Evolutionary conservation across 2,113 vertebrate genomes (phyloP).

Genomic region (Paraplagusia blochii): DNA sequence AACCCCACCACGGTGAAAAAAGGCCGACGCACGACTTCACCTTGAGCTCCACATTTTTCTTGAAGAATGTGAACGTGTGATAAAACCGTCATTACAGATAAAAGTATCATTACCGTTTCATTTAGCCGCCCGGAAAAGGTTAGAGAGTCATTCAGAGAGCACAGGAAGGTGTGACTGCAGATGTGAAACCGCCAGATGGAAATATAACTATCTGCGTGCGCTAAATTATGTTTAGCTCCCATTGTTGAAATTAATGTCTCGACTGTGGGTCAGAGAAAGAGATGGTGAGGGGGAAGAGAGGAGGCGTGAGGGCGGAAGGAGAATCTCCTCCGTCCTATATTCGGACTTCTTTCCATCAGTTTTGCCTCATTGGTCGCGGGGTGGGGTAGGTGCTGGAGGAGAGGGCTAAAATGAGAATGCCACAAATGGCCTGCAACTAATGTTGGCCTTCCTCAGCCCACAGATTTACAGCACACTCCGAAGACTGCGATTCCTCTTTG

Average conservation of each 20-base stretch:
- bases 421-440: slow-evolving; percentile 75
- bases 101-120: slow-evolving; percentile 14
- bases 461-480: slow-evolving; percentile 55
- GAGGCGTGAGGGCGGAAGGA: slow-evolving; percentile 46
- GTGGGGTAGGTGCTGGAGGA: slow-evolving; percentile 60
- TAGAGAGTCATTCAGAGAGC: slow-evolving; percentile 4
- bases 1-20: slow-evolving; percentile 37
- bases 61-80: slow-evolving; percentile 18
- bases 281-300: slow-evolving; percentile 31
- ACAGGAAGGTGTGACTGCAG: slow-evolving; percentile 10
- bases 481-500: slow-evolving; percentile 37
- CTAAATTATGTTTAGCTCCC: slow-evolving; percentile 44
- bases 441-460: slow-evolving; percentile 62
- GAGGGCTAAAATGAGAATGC: slow-evolving; percentile 64
- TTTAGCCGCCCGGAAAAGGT: slow-evolving; percentile 19
- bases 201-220: slow-evolving; percentile 20
- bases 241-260: slow-evolving; percentile 34
- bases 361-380: slow-evolving; percentile 63
- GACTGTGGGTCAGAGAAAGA: slow-evolving; percentile 23
- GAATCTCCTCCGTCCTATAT: slow-evolving; percentile 37
- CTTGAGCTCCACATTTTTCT: slow-evolving; percentile 20
- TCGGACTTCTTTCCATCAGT: slow-evolving; percentile 63
- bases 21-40: slow-evolving; percentile 23
- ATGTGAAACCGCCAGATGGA: slow-evolving; percentile 16
- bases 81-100: slow-evolving; percentile 21